These are phyloP conservation scores for Alectura lathami DNA, from an alignment of 2,113 vertebrate genomes.

Conservation along the genomic window DNA sequence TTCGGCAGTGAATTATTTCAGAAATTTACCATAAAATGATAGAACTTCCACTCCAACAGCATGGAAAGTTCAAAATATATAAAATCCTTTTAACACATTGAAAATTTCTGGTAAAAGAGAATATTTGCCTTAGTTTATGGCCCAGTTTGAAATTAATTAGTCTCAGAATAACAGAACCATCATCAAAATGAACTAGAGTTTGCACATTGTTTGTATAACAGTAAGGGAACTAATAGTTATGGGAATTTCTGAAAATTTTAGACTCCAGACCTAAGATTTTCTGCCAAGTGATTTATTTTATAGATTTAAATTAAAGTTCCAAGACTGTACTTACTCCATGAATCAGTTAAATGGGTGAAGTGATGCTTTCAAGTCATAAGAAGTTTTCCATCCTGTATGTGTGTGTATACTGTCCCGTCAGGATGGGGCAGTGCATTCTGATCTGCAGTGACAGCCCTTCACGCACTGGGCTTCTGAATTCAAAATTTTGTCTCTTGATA, in stretches of 20 bases:
- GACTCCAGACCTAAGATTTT: neutral
- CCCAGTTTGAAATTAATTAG: neutral
- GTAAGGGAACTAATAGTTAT: neutral
- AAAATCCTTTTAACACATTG: neutral
- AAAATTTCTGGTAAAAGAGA: neutral
- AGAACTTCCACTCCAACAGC: neutral
- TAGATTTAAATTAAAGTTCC: neutral
- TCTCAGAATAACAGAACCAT: neutral
- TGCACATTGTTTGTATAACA: neutral
- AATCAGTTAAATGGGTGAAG: neutral
- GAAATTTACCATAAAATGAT: neutral
- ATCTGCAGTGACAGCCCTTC: neutral
- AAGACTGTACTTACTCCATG: neutral
- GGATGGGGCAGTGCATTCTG: neutral
- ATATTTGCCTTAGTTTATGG: neutral
- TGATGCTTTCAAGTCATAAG: neutral
- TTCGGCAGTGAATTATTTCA: neutral
- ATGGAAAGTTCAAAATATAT: neutral
- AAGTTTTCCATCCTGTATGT: neutral
- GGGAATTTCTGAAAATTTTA: neutral
- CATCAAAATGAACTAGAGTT: neutral
- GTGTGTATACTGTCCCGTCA: neutral
- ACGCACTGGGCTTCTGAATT: neutral
- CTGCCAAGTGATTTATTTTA: neutral
- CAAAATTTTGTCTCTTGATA: neutral